Conservation (phyloP, 2,113 vertebrate species). For the Rhea pennata region DNA sequence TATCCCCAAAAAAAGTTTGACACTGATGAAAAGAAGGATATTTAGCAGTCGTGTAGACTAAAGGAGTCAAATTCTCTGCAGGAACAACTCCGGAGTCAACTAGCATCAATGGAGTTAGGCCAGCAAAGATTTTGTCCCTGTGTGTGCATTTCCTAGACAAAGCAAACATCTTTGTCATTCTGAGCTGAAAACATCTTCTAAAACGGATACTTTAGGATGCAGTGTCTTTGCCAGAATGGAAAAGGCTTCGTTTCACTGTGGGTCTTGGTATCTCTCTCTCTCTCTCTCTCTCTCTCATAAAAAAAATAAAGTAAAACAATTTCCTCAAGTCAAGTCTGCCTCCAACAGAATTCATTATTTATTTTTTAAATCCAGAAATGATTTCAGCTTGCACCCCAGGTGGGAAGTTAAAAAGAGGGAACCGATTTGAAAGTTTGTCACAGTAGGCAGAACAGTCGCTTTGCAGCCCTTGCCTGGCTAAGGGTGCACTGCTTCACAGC, state of each 20-base stretch:
- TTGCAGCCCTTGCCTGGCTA: constrained; percentile 90
- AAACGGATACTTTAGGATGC: not conserved
- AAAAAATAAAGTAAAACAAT: not conserved
- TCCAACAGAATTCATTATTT: constrained; percentile 80
- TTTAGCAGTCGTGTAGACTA: not conserved
- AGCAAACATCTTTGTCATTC: not conserved
- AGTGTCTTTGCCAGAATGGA: constrained; percentile 39
- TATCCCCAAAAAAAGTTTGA: not conserved
- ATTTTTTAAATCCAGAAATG: constrained; percentile 80
- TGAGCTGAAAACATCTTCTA: constrained; percentile 19
- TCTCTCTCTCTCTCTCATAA: not conserved
- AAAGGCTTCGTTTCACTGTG: constrained; percentile 61
- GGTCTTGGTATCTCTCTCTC: constrained; percentile 37
- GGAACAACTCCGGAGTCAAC: not conserved
- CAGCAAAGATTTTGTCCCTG: not conserved
- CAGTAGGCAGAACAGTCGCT: constrained; percentile 94
- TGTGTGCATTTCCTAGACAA: constrained; percentile 16
- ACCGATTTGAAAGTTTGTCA: constrained; percentile 83
- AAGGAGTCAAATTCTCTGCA: not conserved
- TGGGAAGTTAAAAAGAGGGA: constrained; percentile 84
- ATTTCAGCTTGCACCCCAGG: constrained; percentile 89
- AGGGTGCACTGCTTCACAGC: constrained; percentile 87
- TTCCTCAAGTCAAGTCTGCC: constrained; percentile 92
- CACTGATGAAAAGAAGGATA: not conserved
- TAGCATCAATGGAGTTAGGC: not conserved